Evolutionary conservation across 2,888 invertebrate genomes (phyloP).

Genomic region (Coelinius sp.): DNA sequence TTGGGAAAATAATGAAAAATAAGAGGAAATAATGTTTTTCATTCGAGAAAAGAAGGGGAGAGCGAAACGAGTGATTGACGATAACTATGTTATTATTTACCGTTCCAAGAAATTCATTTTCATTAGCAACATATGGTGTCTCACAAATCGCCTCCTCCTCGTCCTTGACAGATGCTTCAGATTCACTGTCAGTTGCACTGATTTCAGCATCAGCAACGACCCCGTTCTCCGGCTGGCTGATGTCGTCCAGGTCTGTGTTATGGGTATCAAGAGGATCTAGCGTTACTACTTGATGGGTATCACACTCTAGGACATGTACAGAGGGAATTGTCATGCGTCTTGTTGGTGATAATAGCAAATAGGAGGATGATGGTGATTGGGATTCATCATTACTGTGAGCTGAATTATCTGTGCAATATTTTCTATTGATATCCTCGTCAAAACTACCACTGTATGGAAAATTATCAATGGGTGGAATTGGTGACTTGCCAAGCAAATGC

Average conservation of each 20-base stretch:
- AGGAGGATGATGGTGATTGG: constrained; percentile 30
- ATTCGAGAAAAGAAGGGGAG: neutral
- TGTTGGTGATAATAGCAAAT: constrained; percentile 40
- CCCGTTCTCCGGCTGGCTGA: constrained; percentile 79
- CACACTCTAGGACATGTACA: constrained; percentile 61
- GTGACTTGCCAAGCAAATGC: constrained; percentile 56
- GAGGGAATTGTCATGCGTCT: constrained; percentile 66
- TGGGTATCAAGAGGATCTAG: constrained; percentile 68
- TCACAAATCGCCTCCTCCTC: constrained; percentile 69
- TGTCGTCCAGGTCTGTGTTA: constrained; percentile 79
- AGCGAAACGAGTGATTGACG: neutral
- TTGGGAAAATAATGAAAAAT: constrained; percentile 59
- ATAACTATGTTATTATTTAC: constrained; percentile 57
- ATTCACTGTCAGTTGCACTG: constrained; percentile 75
- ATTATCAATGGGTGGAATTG: constrained; percentile 49
- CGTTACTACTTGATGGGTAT: constrained; percentile 67
- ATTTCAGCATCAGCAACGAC: constrained; percentile 72
- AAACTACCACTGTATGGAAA: constrained; percentile 34
- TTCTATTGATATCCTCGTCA: constrained; percentile 37
- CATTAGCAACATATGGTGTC: constrained; percentile 72
- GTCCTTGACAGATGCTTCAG: constrained; percentile 75
- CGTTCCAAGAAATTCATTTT: constrained; percentile 73
- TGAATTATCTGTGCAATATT: constrained; percentile 23
- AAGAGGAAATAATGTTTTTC: neutral
- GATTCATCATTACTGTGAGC: neutral